Base-by-base conservation (phyloP, 1,140 invertebrate species). In the Tribolium madens region DNA sequence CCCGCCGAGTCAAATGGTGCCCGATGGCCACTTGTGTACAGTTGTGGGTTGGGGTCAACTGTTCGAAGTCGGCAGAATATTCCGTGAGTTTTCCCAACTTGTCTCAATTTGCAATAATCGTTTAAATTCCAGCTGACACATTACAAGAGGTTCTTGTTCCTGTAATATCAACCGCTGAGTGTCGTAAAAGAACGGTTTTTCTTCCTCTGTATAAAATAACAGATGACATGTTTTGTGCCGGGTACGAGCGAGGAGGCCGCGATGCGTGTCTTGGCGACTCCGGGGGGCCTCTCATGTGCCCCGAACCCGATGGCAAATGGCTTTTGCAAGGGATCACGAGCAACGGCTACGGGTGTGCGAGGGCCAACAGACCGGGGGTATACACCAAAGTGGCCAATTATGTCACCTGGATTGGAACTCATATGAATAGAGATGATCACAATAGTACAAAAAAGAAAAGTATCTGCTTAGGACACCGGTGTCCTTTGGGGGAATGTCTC, bases 341-440 rank as follows among this genome's bases (percentile, higher is more conserved):
- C 12, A 95, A 97, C 87, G 96, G 96, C 0, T 94, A 95, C 82
- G 94, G 94, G 0, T 96, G 95, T 83, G 95, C 94, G 0, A 89
- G 93, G 75, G 92, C 93, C 0, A 93, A 94, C 84, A 87, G 93
- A 21, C 95, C 95, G 1, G 95, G 95, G 1, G 94, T 97, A 50
- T 97, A 97, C 86, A 96, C 95, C 0, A 95, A 95, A 85, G 94
- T 96, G 3, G 87, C 92, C 73, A 90, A 93, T 83, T 95, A 95
- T 84, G 84, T 95, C 12, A 88, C 90, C 33, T 96, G 94, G 91
- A 93, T 96, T 18, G 88, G 93, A 12, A 78, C 48, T 10, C 75
- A 83, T 50, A 75, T 82, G 5, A 60, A 76, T 18, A 77, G 77
- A 12, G 72, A 79, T 12, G 52, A 76, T 10, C 15, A 68, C 13